Conservation (phyloP, 2,888 invertebrate genomes). For the Phengaris arion region DNA sequence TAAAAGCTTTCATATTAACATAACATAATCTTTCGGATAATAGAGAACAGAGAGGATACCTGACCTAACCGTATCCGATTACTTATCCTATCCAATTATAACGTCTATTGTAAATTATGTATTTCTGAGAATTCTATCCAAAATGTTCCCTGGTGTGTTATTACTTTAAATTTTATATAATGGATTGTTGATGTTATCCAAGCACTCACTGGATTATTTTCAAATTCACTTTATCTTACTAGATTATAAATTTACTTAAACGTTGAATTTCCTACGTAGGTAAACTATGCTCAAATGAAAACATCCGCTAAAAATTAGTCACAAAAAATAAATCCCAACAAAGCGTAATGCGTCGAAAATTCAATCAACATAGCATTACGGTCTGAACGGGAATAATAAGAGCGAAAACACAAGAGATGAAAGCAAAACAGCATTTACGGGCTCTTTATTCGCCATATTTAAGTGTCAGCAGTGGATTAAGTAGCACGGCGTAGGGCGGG, state of each 20-base stretch:
- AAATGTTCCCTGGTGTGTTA: neutral
- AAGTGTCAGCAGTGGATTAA: constrained; percentile 49
- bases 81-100: neutral
- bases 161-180: neutral
- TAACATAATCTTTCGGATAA: neutral
- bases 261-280: neutral
- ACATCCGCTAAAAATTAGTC: neutral
- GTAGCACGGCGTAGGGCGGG: constrained; percentile 46
- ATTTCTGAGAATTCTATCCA: neutral
- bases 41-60: neutral
- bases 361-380: constrained; percentile 20
- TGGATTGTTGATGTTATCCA: neutral
- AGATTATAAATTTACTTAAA: neutral
- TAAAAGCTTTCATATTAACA: neutral
- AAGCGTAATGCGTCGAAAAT: constrained; percentile 6
- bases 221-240: too few species aligned
- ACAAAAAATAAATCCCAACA: constrained; percentile 14
- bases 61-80: neutral
- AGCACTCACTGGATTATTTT: neutral
- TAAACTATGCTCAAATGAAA: neutral
- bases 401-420: constrained; percentile 24
- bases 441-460: constrained; percentile 30
- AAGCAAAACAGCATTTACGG: constrained; percentile 29
- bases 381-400: constrained; percentile 14
- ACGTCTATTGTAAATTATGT: neutral